phyloP scores from a whole-genome alignment of 2,888 invertebrate genomes.

The Coronaproctus castanopsis region DNA sequence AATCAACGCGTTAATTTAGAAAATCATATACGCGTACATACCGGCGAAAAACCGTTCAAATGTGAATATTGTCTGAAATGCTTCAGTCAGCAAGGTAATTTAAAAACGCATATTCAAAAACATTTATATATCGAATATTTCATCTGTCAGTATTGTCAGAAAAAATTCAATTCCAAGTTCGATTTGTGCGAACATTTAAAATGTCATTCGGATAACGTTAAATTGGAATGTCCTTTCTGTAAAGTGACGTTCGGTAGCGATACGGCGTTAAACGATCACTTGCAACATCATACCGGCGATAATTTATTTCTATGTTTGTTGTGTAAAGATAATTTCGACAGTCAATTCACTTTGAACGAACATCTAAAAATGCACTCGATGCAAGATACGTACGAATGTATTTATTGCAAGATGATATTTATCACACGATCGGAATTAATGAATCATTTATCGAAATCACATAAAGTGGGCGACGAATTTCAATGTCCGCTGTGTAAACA shows the following conservation, averaged over 20 bases:
- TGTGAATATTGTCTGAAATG: conserved; percentile 7
- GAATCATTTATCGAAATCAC: conserved; percentile 3
- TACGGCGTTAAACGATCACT: conserved; percentile 9
- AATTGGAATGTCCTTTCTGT: conserved; percentile 6
- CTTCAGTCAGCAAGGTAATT: conserved; percentile 12
- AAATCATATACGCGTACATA: conserved; percentile 12
- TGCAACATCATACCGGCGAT: conserved; percentile 15
- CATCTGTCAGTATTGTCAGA: conserved; percentile 7
- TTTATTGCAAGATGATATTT: conserved; percentile 7
- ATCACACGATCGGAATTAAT: not conserved
- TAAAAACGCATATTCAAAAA: conserved; percentile 13
- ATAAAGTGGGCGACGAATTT: not conserved
- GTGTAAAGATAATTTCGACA: conserved; percentile 6
- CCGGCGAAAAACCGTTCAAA: conserved; percentile 11
- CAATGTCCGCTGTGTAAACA: conserved; percentile 1
- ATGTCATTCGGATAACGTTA: not conserved
- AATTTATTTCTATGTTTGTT: conserved; percentile 15
- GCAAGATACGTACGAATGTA: conserved; percentile 5
- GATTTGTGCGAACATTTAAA: conserved; percentile 9
- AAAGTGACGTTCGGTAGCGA: not conserved
- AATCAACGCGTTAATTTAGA: conserved; percentile 12
- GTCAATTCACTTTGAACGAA: conserved; percentile 3
- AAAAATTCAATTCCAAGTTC: conserved; percentile 2
- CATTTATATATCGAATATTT: conserved; percentile 10
- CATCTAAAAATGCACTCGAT: conserved; percentile 1